phyloP scores from a whole-genome alignment of 2,797 vertebrate genomes.

The Manis crassicaudata region DNA sequence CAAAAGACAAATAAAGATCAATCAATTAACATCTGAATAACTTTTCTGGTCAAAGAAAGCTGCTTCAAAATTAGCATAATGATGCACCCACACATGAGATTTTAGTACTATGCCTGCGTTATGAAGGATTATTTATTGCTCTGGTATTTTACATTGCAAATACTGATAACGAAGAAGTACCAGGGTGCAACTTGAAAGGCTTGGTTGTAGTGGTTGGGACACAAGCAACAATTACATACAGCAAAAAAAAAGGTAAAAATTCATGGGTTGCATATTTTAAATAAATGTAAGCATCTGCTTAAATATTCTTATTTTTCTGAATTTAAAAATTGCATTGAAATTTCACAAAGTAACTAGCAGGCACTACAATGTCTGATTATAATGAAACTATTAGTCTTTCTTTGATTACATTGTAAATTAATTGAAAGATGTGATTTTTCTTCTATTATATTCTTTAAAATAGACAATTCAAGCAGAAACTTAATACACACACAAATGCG shows the following conservation, averaged over 20 bases:
- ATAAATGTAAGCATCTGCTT: background rate
- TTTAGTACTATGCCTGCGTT: background rate
- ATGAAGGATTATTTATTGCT: background rate
- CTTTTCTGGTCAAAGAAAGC: constrained; percentile 24
- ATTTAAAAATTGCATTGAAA: constrained; percentile 24
- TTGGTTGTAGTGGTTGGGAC: background rate
- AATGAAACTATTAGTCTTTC: background rate
- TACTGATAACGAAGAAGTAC: background rate
- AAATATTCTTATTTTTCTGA: constrained; percentile 35
- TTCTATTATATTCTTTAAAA: constrained; percentile 31
- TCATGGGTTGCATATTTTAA: background rate
- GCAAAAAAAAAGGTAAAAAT: background rate
- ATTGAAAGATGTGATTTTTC: background rate
- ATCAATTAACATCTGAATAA: background rate
- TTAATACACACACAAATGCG: background rate
- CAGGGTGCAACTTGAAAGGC: background rate
- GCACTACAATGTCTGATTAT: background rate
- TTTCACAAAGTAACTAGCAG: background rate
- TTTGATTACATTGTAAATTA: constrained; percentile 9
- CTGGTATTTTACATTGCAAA: background rate
- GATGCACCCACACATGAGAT: background rate
- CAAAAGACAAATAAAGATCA: constrained; percentile 29
- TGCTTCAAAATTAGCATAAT: constrained; percentile 44
- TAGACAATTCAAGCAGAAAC: background rate
- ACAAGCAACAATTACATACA: background rate